phyloP scores from a whole-genome alignment of 2,113 vertebrate species.

The Axis porcinus region DNA sequence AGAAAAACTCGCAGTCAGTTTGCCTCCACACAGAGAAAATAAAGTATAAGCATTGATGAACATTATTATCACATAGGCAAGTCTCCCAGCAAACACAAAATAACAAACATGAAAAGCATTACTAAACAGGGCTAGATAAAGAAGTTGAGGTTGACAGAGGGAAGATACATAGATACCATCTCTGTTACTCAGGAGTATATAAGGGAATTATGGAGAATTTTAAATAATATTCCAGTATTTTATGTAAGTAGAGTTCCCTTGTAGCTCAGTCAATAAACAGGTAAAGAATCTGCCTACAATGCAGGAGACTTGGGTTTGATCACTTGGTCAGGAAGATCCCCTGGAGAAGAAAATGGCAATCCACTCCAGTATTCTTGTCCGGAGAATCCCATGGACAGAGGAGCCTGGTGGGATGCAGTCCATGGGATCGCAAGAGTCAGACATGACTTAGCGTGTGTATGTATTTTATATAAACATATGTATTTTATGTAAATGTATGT shows the following conservation, averaged over 20 bases:
- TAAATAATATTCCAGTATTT: not conserved
- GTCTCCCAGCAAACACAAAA: not conserved
- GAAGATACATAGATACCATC: not conserved
- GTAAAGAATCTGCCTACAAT: not conserved
- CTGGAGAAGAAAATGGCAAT: not conserved
- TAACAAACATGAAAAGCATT: fast-evolving
- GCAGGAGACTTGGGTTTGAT: not conserved
- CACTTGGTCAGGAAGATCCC: not conserved
- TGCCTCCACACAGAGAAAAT: not conserved
- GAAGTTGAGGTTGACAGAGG: not conserved
- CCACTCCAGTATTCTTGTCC: not conserved
- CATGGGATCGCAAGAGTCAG: not conserved
- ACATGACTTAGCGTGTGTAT: fast-evolving
- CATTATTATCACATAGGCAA: not conserved
- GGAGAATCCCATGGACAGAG: not conserved
- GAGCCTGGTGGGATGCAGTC: not conserved
- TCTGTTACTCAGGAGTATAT: not conserved
- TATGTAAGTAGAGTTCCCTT: not conserved
- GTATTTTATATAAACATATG: not conserved
- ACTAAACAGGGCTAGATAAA: not conserved
- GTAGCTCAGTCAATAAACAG: not conserved
- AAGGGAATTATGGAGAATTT: not conserved
- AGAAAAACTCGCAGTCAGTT: not conserved
- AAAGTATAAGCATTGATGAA: not conserved
- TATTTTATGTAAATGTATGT: not conserved